phyloP scores from a whole-genome alignment of 2,888 invertebrate genomes.

The Leptinotarsa peninsularis region DNA sequence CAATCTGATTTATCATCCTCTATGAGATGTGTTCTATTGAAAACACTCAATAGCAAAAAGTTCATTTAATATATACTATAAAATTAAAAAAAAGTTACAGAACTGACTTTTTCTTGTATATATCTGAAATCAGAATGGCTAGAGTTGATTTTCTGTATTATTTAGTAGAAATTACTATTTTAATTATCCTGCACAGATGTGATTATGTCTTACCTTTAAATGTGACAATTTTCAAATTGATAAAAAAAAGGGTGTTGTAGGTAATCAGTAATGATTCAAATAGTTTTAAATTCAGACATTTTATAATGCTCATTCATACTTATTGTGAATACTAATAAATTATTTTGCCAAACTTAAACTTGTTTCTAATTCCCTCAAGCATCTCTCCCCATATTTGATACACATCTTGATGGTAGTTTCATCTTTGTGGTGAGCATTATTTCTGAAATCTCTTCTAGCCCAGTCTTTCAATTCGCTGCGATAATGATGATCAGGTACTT shows the following conservation, averaged over 20 bases:
- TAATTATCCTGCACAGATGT: too few relatives aligned
- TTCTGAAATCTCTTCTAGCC: conserved; percentile 80
- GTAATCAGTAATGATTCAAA: neutral
- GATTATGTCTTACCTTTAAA: too few relatives aligned
- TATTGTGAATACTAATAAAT: conserved; percentile 42
- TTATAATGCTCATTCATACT: neutral
- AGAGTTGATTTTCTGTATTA: too few relatives aligned
- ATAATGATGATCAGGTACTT: conserved; percentile 75
- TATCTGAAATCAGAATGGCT: too few relatives aligned
- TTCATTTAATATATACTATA: too few relatives aligned
- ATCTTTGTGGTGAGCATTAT: conserved; percentile 77
- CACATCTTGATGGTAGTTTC: conserved; percentile 80
- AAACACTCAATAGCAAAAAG: too few relatives aligned
- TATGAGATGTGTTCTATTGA: too few relatives aligned
- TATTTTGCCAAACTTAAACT: conserved; percentile 74
- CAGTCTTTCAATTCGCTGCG: conserved; percentile 77
- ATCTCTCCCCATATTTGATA: conserved; percentile 77
- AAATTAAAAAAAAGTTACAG: too few relatives aligned
- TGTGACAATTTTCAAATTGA: too few relatives aligned
- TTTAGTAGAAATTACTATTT: too few relatives aligned
- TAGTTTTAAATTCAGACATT: neutral
- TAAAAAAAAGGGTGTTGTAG: neutral
- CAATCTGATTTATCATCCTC: too few relatives aligned
- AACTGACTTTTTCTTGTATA: too few relatives aligned
- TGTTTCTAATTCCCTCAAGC: conserved; percentile 75